Conservation (phyloP, 2,113 vertebrate species). For the Gallinago jamesoni region DNA sequence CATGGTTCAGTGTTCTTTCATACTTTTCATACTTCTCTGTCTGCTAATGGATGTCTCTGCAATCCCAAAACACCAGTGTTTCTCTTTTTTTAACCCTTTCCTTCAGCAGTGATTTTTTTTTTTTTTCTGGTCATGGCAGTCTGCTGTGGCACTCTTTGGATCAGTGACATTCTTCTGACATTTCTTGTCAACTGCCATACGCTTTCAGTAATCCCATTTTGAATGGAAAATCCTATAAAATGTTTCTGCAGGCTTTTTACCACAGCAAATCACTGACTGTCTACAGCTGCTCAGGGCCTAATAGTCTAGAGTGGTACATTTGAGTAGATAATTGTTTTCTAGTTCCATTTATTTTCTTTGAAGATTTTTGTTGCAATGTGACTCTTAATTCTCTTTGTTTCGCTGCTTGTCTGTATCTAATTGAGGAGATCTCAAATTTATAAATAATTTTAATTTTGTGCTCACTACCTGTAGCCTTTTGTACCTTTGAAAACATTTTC, state of each 20-base stretch:
- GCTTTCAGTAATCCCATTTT: background rate
- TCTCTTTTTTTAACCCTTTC: background rate
- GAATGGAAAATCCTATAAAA: constrained; percentile 13
- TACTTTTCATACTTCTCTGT: background rate
- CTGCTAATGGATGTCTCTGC: background rate
- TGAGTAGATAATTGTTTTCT: background rate
- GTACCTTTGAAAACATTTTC: background rate
- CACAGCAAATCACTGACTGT: background rate
- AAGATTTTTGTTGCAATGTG: background rate
- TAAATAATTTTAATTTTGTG: background rate
- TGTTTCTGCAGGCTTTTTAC: background rate
- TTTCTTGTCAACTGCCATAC: background rate
- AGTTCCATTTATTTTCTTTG: constrained; percentile 1
- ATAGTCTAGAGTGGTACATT: background rate
- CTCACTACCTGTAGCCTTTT: background rate
- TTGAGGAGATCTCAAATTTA: constrained; percentile 6
- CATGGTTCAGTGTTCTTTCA: background rate
- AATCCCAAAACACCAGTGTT: background rate
- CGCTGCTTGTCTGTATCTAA: background rate
- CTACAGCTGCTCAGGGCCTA: background rate
- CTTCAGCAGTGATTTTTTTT: background rate
- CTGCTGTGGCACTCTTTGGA: background rate
- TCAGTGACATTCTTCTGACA: background rate
- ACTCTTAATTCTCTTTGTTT: background rate
- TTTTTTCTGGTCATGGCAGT: background rate